Evolutionary conservation across 2,797 vertebrate genomes (phyloP).

Genomic region (Rhinophrynus dorsalis): DNA sequence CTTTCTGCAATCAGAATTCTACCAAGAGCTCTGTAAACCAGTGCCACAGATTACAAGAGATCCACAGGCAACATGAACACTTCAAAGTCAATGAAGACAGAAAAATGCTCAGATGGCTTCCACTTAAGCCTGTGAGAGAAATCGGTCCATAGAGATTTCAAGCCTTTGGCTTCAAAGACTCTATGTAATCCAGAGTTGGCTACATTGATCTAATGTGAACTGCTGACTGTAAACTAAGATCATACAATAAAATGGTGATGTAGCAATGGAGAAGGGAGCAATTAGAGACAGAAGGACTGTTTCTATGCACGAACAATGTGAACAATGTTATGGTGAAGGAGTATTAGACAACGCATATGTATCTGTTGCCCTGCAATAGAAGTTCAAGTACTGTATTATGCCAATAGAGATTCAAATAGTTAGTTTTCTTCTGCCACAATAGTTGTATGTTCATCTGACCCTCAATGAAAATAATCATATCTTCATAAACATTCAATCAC

Average conservation of each 20-base stretch:
- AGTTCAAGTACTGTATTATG: background rate
- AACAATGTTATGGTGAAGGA: background rate
- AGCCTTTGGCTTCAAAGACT: background rate
- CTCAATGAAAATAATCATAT: background rate
- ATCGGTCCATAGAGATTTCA: background rate
- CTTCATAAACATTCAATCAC: background rate
- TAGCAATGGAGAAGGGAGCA: background rate
- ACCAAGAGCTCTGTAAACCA: slow-evolving; percentile 72
- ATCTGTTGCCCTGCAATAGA: background rate
- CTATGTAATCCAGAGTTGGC: background rate
- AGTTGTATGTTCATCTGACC: too few species aligned
- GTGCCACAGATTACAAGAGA: slow-evolving; percentile 57
- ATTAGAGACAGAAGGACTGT: slow-evolving; percentile 25
- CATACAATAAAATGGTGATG: slow-evolving; percentile 22
- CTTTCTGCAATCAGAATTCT: slow-evolving; percentile 85
- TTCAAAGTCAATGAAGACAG: background rate
- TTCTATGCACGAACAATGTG: background rate
- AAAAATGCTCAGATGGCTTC: background rate
- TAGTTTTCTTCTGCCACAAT: too few species aligned
- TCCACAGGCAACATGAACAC: slow-evolving; percentile 61
- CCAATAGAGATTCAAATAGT: background rate
- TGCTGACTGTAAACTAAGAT: slow-evolving; percentile 28
- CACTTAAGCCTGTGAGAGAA: background rate
- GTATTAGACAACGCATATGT: background rate
- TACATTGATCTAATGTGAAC: slow-evolving; percentile 2